phyloP scores from a whole-genome alignment of 2,888 invertebrate species.

The Caenorhabditis sinica region DNA sequence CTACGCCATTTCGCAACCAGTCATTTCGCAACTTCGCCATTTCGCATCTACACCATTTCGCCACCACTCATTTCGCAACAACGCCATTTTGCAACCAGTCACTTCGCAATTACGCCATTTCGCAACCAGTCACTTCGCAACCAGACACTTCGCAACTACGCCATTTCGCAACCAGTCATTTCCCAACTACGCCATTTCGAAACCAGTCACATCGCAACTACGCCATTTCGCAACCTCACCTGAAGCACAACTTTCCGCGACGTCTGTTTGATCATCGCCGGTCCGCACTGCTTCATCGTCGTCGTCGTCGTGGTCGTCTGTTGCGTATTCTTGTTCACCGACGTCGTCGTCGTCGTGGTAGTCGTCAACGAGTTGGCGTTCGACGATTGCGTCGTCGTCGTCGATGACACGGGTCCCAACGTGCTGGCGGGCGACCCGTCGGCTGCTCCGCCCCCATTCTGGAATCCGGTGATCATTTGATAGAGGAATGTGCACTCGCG shows the following conservation, averaged over 20 bases:
- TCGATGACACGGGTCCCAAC: neutral
- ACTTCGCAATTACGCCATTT: too few species aligned
- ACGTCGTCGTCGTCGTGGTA: constrained; percentile 19
- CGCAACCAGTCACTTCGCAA: too few species aligned
- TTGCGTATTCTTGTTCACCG: neutral
- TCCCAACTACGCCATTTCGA: too few species aligned
- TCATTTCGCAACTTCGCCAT: too few species aligned
- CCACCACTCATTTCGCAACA: too few species aligned
- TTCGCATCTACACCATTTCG: too few species aligned
- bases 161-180: too few species aligned
- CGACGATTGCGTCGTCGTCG: neutral
- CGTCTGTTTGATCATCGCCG: constrained; percentile 42
- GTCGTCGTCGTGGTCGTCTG: constrained; percentile 17
- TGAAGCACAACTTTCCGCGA: constrained; percentile 34
- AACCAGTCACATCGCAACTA: too few species aligned
- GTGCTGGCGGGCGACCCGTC: constrained; percentile 1
- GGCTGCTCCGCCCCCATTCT: constrained; percentile 2
- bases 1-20: too few species aligned
- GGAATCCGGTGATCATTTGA: constrained; percentile 34
- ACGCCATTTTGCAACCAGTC: too few species aligned
- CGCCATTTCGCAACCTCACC: constrained; percentile 1
- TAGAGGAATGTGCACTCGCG: constrained; percentile 67
- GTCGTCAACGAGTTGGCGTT: constrained; percentile 2
- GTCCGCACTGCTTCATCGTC: constrained; percentile 33
- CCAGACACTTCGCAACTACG: too few species aligned